Conservation (phyloP, 2,113 vertebrate species). For the Panthera uncia region DNA sequence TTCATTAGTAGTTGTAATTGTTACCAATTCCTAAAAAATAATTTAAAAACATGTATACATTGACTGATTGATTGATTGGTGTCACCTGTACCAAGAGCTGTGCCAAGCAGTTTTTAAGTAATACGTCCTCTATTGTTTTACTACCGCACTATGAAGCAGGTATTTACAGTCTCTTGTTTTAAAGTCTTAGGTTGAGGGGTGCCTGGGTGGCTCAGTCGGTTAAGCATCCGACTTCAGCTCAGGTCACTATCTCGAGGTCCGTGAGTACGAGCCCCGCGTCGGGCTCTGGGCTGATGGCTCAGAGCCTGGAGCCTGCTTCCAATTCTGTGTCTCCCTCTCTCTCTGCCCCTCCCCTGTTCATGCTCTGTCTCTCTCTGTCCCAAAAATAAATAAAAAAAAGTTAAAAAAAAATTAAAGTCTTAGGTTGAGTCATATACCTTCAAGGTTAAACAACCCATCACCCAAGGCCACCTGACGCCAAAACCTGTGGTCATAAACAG, state of each 20-base stretch:
- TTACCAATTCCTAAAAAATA: not conserved
- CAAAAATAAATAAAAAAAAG: no score
- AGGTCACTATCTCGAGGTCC: no score
- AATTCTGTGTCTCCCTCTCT: no score
- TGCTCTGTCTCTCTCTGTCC: no score
- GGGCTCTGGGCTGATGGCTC: no score
- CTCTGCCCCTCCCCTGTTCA: no score
- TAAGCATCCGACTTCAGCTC: no score
- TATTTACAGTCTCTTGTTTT: not conserved
- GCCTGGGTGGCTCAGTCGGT: no score
- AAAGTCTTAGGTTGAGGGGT: not conserved
- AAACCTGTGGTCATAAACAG: not conserved
- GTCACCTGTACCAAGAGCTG: not conserved
- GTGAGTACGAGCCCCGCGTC: no score
- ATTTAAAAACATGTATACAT: not conserved
- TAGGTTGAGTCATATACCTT: not conserved
- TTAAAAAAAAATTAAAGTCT: not conserved
- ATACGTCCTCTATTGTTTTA: not conserved
- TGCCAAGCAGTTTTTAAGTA: not conserved
- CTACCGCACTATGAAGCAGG: not conserved
- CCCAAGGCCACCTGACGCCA: not conserved
- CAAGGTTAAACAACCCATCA: no score
- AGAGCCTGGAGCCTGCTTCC: no score
- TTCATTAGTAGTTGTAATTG: not conserved
- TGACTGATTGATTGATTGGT: not conserved